Evolutionary conservation across 2,888 invertebrate species (phyloP).

Genomic region (Stegophylla sp.): DNA sequence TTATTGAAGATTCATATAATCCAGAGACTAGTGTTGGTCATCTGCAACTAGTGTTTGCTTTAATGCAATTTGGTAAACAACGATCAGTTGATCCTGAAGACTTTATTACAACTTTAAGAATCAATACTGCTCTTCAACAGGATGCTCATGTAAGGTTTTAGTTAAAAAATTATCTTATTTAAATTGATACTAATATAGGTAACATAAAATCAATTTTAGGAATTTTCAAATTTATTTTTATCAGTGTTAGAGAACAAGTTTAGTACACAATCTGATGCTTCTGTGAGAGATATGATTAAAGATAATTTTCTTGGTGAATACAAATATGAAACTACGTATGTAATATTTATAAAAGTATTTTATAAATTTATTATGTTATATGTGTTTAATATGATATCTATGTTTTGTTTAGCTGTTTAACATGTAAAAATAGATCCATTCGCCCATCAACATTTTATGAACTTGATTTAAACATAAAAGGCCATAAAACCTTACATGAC

Average conservation of each 20-base stretch:
- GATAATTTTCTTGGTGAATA: constrained; percentile 67
- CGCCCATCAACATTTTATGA: constrained; percentile 70
- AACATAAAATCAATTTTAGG: constrained; percentile 64
- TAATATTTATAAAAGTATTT: background rate
- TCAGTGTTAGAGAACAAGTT: constrained; percentile 69
- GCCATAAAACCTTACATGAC: constrained; percentile 64
- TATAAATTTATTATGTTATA: too few relatives aligned
- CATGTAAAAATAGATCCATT: constrained; percentile 68
- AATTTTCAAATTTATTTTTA: constrained; percentile 72
- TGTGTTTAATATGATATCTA: constrained; percentile 1
- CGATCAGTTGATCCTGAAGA: constrained; percentile 69
- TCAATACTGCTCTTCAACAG: constrained; percentile 71
- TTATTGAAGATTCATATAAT: constrained; percentile 63
- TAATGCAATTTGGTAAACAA: constrained; percentile 69
- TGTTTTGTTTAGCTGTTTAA: constrained; percentile 66
- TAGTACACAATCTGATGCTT: constrained; percentile 63
- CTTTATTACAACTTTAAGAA: constrained; percentile 68
- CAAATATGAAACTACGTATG: constrained; percentile 67
- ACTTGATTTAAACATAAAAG: constrained; percentile 70
- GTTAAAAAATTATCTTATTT: background rate
- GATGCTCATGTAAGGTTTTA: constrained; percentile 67
- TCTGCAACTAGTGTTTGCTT: constrained; percentile 70
- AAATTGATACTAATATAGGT: background rate
- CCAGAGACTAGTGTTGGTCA: constrained; percentile 68
- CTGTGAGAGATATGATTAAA: constrained; percentile 65